Conservation (phyloP, 2,797 vertebrate genomes). For the Acanthis flammea region DNA sequence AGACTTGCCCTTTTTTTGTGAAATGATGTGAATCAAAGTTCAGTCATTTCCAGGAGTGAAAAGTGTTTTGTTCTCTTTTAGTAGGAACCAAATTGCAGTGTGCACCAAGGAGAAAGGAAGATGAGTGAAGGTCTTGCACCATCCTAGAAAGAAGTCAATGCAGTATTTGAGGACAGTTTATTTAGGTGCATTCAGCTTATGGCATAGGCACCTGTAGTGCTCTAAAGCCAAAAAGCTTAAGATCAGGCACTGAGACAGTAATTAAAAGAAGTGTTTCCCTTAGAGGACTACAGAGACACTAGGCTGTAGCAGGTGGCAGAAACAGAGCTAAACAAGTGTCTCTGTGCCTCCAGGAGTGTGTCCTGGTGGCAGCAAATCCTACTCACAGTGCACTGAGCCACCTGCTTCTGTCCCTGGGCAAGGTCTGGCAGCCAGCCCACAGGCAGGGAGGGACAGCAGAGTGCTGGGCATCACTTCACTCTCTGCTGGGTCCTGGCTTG, state of each 20-base stretch:
- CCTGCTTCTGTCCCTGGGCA: neutral
- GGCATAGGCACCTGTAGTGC: neutral
- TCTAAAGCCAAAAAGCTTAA: neutral
- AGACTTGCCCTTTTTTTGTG: neutral
- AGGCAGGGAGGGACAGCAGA: neutral
- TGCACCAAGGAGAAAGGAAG: neutral
- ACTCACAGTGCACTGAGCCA: neutral
- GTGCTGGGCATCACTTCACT: neutral
- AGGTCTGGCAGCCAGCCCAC: neutral
- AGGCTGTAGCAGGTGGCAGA: neutral
- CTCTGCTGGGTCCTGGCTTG: neutral
- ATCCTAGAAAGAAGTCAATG: neutral
- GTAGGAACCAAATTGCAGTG: neutral
- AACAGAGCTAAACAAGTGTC: neutral
- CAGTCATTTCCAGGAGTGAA: neutral
- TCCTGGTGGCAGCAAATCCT: neutral
- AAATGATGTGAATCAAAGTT: neutral
- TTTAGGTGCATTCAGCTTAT: neutral
- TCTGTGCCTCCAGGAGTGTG: rapidly evolving
- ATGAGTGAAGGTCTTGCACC: neutral
- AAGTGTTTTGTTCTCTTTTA: neutral
- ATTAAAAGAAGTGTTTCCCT: neutral
- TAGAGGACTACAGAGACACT: neutral
- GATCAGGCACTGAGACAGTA: neutral
- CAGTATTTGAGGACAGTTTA: neutral